Evolutionary conservation across 2,888 invertebrate species (phyloP).

Genomic region (Cheilosia vernalis): DNA sequence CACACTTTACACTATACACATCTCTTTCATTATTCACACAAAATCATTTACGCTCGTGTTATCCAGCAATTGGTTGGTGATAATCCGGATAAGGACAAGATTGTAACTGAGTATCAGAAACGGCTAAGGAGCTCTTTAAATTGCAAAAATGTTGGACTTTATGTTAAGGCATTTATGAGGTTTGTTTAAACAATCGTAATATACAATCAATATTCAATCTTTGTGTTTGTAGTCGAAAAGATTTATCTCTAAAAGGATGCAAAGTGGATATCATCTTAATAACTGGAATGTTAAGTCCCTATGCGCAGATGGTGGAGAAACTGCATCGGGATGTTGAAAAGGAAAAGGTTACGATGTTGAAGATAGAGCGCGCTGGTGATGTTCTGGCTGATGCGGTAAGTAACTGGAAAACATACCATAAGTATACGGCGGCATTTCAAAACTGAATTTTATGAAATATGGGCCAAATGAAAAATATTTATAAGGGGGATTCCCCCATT

Average conservation of each 20-base stretch:
- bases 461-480: not conserved
- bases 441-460: not conserved
- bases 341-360: constrained; percentile 91
- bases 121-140: constrained; percentile 90
- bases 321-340: constrained; percentile 91
- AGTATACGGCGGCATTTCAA: not conserved
- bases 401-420: constrained; percentile 34
- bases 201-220: not conserved
- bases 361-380: constrained; percentile 94
- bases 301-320: constrained; percentile 91
- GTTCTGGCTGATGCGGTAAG: constrained; percentile 93
- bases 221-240: constrained; percentile 86
- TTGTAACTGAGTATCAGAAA: constrained; percentile 90
- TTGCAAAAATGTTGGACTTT: constrained; percentile 91
- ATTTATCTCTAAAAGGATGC: constrained; percentile 88
- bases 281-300: constrained; percentile 91
- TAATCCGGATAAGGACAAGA: constrained; percentile 88
- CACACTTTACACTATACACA: constrained; percentile 51
- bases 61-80: constrained; percentile 86
- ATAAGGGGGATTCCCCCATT: too few relatives aligned
- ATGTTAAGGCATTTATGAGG: constrained; percentile 93
- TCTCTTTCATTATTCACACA: constrained; percentile 54
- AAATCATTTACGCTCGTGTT: constrained; percentile 44
- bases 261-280: constrained; percentile 91
- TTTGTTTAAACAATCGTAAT: constrained; percentile 82